phyloP scores from a whole-genome alignment of 2,113 vertebrate species.

The Istiophorus platypterus region DNA sequence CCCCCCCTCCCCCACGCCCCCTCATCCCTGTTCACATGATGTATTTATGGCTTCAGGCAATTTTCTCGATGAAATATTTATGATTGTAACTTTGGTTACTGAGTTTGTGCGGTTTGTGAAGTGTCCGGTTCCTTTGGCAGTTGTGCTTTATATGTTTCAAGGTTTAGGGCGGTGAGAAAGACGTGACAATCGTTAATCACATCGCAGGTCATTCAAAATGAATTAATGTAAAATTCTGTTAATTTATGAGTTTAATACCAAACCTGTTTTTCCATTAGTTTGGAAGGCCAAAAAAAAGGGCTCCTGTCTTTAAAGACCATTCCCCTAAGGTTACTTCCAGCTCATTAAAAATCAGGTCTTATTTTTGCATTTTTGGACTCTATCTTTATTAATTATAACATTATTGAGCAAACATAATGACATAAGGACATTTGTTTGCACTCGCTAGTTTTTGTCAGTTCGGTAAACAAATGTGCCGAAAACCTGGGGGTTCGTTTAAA shows the following conservation, averaged over 20 bases:
- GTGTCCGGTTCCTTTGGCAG: slow-evolving; percentile 27
- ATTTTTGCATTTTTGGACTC: not conserved
- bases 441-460: not conserved
- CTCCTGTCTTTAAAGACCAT: not conserved
- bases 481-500: not conserved
- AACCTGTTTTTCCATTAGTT: not conserved
- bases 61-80: slow-evolving; percentile 80
- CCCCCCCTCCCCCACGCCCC: too few species aligned
- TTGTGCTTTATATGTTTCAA: slow-evolving; percentile 16
- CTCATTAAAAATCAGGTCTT: not conserved
- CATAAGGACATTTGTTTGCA: not conserved
- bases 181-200: slow-evolving; percentile 17
- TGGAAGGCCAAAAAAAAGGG: not conserved
- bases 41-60: slow-evolving; percentile 77
- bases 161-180: not conserved
- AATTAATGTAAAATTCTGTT: slow-evolving; percentile 16
- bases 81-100: slow-evolving; percentile 64
- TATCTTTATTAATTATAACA: not conserved
- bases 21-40: slow-evolving; percentile 55
- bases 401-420: not conserved
- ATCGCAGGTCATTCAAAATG: not conserved
- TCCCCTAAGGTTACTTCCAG: not conserved
- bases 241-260: not conserved
- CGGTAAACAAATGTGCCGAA: not conserved
- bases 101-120: slow-evolving; percentile 12